Evolutionary conservation across 2,113 vertebrate genomes (phyloP).

Genomic region (Alligator mississippiensis): DNA sequence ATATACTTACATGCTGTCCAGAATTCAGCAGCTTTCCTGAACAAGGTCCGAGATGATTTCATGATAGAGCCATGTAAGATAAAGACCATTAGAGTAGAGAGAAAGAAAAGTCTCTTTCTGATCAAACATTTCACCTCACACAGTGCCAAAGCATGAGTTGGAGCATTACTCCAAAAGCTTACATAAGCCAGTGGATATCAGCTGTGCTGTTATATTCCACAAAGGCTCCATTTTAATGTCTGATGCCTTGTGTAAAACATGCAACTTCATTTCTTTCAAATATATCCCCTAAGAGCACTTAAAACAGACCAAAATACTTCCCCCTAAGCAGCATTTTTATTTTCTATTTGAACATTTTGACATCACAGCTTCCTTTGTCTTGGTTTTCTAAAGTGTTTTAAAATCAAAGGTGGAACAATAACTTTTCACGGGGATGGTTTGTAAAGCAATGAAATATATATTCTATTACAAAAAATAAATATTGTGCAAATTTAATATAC

Average conservation of each 20-base stretch:
- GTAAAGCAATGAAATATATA: slow-evolving; percentile 48
- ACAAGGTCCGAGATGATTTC: background rate
- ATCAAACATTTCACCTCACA: background rate
- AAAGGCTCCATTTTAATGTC: slow-evolving; percentile 4
- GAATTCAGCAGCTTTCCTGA: background rate
- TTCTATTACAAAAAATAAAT: slow-evolving; percentile 33
- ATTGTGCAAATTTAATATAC: slow-evolving; percentile 36
- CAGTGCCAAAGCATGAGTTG: background rate
- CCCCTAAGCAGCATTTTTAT: slow-evolving; percentile 49
- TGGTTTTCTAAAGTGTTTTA: slow-evolving; percentile 65
- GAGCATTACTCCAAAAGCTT: slow-evolving; percentile 24
- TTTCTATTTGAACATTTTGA: slow-evolving; percentile 57
- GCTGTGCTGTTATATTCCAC: background rate
- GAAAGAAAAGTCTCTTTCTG: background rate
- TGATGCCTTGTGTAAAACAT: slow-evolving; percentile 39
- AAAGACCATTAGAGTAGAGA: background rate
- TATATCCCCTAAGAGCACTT: slow-evolving; percentile 36
- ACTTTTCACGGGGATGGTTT: background rate
- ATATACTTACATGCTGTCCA: background rate
- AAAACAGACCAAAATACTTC: slow-evolving; percentile 47
- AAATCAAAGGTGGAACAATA: slow-evolving; percentile 53
- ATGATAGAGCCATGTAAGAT: background rate
- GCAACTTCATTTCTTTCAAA: slow-evolving; percentile 8
- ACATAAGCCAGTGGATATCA: slow-evolving; percentile 37
- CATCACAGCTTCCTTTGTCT: slow-evolving; percentile 57